Base-by-base conservation (phyloP, 2,888 invertebrate genomes). In the Octonoba sinensis region DNA sequence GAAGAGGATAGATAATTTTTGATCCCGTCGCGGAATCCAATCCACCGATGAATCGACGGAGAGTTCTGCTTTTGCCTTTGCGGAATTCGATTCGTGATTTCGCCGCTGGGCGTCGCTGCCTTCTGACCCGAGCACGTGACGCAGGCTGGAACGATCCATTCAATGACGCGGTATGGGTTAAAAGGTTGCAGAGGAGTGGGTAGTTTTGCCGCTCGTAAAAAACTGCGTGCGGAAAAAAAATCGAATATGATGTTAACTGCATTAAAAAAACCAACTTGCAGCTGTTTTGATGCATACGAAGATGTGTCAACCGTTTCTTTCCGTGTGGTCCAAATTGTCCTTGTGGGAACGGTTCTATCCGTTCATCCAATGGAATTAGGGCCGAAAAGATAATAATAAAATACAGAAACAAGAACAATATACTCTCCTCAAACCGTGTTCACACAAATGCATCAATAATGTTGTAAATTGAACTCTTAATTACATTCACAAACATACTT, bases 51-150 rank as follows among this genome's bases (percentile, higher is more conserved):
- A 67, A 54, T 60, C 67, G 67, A 49, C 69, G 72, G 66, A 51
- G 60, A 54, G 65, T 60, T 72, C 62, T 56, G 71, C 54, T 77
- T 59, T 81, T 73, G 79, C 56, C 79, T 81, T 67, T 81, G 79
- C 79, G 73, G 79, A 81, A 73, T 64, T 73, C 79, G 73, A 73
- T 81, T 81, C 79, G 56, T 56, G 69, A 56, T 69, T 67, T 36
- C 20, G 73, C 79, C 79, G 79, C 73, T 73, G 67, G 73, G 69
- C 51, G 79, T 62, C 79, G 79, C 79, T 81, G 73, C 73, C 64
- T 24, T 60, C 78, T 79, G 72, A 79, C 78, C 72, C 66, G 67
- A 24, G 67, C 73, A 81, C 79, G 73, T 81, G 79, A 81, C 46
- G 51, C 67, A 59, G 47, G 36, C 69, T 36, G 73, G 79, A 81